A percentile compares a stretch with the other conserved stretches of the same genome.
These are phyloP conservation scores for Ephestia elutella DNA, from an alignment of 1,140 invertebrate genomes.

Conservation along the genomic window DNA sequence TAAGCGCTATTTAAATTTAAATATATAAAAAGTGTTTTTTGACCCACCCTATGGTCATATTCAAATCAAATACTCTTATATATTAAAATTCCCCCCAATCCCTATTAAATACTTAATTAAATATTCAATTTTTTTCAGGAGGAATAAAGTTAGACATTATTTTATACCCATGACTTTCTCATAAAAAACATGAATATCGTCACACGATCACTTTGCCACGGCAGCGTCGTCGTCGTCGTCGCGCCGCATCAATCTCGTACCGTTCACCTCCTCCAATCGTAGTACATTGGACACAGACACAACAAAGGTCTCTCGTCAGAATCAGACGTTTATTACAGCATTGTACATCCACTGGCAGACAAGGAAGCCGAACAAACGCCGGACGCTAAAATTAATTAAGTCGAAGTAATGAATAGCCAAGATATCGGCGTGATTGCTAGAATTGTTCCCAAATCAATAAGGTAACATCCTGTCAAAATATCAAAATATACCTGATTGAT, in stretches of 20 bases:
- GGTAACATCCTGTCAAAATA: neutral
- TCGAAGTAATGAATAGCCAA: constrained; percentile 32
- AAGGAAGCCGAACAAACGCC: constrained; percentile 63
- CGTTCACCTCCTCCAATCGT: neutral
- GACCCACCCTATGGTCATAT: too few species aligned
- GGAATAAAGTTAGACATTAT: too few species aligned
- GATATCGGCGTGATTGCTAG: constrained; percentile 10
- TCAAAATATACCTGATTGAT: neutral
- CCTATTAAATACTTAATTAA: too few species aligned
- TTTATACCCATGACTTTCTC: neutral
- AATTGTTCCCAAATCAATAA: neutral
- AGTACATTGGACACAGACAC: constrained; percentile 24
- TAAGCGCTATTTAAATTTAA: too few species aligned
- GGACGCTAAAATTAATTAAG: constrained; percentile 54
- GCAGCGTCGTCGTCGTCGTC: too few species aligned
- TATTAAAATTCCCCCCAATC: too few species aligned
- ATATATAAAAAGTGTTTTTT: too few species aligned
- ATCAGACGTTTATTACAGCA: constrained; percentile 59
- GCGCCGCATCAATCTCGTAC: too few species aligned
- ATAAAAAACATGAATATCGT: neutral
- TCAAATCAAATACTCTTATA: too few species aligned
- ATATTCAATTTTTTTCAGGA: too few species aligned
- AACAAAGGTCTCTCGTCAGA: constrained; percentile 45
- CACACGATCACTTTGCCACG: too few species aligned
- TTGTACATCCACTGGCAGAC: constrained; percentile 48